Evolutionary conservation across 2,888 invertebrate species (phyloP), one percentile per base, ranked within the genome.

Genomic region (Meganola albula): DNA sequence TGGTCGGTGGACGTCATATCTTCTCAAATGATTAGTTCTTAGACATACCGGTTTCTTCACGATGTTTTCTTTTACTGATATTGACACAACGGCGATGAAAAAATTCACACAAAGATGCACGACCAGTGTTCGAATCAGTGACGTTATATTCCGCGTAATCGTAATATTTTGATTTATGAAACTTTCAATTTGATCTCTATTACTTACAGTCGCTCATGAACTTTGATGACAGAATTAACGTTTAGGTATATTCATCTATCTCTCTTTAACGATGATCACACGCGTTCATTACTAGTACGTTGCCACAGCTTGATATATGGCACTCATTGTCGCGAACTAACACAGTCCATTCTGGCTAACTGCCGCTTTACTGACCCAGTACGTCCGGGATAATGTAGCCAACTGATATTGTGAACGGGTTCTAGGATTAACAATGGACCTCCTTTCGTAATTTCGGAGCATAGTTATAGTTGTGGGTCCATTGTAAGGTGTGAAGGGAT

Each of bases 281-380:
- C 49, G 59, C 53, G 62, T 66, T 68, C 63, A 70, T 67, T 68
- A 61, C 64, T 47, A 55, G 55, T 56, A 54, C 53, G 49, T 47
- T 39, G 30, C 47, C 63, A 34, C 59, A 48, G 48, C 53, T 63
- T 77, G 74, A 80, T 73, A 67, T 74, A 80, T 74, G 24, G 61
- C 57, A 51, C 64, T 75, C 79, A 79, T 79, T 79, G 78, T 77
- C 68, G 66, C 63, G 57, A 63, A 69, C 76, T 77, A 74, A 77
- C 77, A 66, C 71, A 63, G 69, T 64, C 67, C 72, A 70, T 76
- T 79, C 62, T 65, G 58, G 66, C 58, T 74, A 78, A 79, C 75
- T 70, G 66, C 53, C 60, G 60, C 61, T 60, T 58, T 61, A 69
- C 63, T 69, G 75, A 70, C 65, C 72, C 54, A 58, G 57, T 62